phyloP scores from a whole-genome alignment of 2,888 invertebrate species.

The Amblyjoppa fuscipennis region DNA sequence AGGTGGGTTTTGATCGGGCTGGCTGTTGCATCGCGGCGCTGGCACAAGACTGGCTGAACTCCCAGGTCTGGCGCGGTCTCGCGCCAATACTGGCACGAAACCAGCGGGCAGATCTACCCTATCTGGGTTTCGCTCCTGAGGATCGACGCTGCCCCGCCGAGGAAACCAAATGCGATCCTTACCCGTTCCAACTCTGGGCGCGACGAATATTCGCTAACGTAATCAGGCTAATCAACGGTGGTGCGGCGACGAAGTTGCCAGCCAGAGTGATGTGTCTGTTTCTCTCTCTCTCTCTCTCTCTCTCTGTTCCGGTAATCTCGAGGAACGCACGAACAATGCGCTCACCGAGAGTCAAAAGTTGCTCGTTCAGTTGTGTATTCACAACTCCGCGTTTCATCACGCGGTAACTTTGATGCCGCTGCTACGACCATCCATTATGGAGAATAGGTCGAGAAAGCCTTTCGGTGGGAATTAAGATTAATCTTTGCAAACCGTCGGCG shows the following conservation, averaged over 20 bases:
- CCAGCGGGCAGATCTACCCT: too few relatives aligned
- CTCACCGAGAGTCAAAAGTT: conserved; percentile 1
- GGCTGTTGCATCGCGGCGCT: too few relatives aligned
- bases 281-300: neutral
- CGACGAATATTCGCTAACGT: conserved; percentile 59
- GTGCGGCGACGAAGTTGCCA: conserved; percentile 59
- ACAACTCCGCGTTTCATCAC: neutral
- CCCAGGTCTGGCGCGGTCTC: too few relatives aligned
- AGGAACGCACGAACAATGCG: conserved; percentile 5
- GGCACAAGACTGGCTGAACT: too few relatives aligned
- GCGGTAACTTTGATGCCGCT: neutral
- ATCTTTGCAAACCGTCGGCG: conserved; percentile 21
- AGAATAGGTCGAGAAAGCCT: conserved; percentile 17
- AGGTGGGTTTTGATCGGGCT: too few relatives aligned
- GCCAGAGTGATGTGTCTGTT: neutral
- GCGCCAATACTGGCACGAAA: too few relatives aligned
- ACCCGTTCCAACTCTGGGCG: conserved; percentile 4
- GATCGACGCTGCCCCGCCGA: conserved; percentile 39
- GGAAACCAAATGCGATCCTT: conserved; percentile 43
- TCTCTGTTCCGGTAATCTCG: conserved; percentile 44
- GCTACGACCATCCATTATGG: neutral
- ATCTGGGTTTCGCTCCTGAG: neutral
- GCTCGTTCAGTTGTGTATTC: neutral
- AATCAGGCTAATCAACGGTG: conserved; percentile 65
- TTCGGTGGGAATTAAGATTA: conserved; percentile 47